Evolutionary conservation across 1,140 invertebrate species (phyloP), one percentile per base, ranked within the genome.

Genomic region (Hycleus phaleratus): DNA sequence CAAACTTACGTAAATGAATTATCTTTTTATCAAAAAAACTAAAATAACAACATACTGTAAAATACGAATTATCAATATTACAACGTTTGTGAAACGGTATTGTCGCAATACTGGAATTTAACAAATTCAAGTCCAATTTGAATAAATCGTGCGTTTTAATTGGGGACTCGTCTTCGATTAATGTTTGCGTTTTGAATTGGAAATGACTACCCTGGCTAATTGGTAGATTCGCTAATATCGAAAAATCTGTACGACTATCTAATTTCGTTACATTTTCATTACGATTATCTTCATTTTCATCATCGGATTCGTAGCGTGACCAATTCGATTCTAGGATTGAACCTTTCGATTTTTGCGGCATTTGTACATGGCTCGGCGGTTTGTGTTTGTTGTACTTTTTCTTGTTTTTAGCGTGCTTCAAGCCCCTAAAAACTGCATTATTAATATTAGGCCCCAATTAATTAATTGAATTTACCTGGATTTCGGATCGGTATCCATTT

Each of bases 171-270:
- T 59, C 50, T n/a, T 40, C 4, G 9, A 44, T 11, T 39, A 58
- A 53, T 51, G 46, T 46, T 44, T 50, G 59, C 47, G 46, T 56
- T 55, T 67, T 67, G 53, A 64, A 65, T 45, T 68, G 65, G 47
- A 68, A 68, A 56, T 68, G 62, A 42, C 61, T 62, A 10, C 65
- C 67, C n/a, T 49, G 44, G 10, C 61, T 54, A 46, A 68, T 59
- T n/a, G 65, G 67, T n/a, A 57, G 59, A 56, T 60, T 60, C 7
- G 65, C 59, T n/a, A 70, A 42, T 39, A 66, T 10, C 38, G 59
- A 32, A 62, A 67, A 68, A 47, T 68, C 60, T 1, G 58, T 63
- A 45, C 59, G 56, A 25, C 38, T 52, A 18, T 11, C 43, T 47
- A 56, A 42, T 7, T 5, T 32, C 32, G 32, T 32, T 32, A 5